phyloP scores from a whole-genome alignment of 2,113 vertebrate genomes.

The Numenius arquata region DNA sequence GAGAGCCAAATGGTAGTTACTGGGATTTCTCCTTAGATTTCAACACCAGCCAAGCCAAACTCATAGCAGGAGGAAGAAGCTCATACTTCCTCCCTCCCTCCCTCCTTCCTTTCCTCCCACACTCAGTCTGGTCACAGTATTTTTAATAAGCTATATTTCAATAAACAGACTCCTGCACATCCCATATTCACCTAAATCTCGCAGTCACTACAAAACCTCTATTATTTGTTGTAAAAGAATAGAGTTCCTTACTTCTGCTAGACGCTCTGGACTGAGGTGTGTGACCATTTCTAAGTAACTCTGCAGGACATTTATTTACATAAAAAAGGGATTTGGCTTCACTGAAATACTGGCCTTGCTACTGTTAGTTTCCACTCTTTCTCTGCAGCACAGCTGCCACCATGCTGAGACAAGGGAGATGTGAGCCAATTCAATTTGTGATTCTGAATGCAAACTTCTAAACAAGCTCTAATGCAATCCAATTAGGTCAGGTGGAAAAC shows the following conservation, averaged over 20 bases:
- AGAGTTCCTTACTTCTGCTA: background rate
- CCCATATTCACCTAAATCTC: background rate
- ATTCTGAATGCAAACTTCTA: slow-evolving; percentile 3
- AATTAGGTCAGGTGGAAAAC: slow-evolving; percentile 22
- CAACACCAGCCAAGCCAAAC: background rate
- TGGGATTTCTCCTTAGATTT: background rate
- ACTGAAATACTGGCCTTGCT: background rate
- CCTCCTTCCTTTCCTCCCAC: background rate
- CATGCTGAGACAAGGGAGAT: background rate
- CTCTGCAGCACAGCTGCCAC: background rate
- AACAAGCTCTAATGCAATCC: slow-evolving; percentile 10
- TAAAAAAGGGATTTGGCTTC: background rate
- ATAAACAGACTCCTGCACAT: background rate
- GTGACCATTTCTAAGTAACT: background rate
- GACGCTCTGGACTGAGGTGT: background rate
- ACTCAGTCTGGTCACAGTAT: background rate
- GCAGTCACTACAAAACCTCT: background rate
- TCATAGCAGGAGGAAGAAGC: background rate
- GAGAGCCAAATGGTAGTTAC: background rate
- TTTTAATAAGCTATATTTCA: background rate
- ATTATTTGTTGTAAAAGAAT: background rate
- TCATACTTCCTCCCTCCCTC: background rate
- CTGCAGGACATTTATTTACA: background rate
- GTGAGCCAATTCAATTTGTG: background rate
- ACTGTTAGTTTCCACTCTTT: background rate